Percentiles rank a stretch among this genome's conserved stretches.
phyloP scores from a whole-genome alignment of 1,140 invertebrate genomes.

The Hesperophylax magnus region DNA sequence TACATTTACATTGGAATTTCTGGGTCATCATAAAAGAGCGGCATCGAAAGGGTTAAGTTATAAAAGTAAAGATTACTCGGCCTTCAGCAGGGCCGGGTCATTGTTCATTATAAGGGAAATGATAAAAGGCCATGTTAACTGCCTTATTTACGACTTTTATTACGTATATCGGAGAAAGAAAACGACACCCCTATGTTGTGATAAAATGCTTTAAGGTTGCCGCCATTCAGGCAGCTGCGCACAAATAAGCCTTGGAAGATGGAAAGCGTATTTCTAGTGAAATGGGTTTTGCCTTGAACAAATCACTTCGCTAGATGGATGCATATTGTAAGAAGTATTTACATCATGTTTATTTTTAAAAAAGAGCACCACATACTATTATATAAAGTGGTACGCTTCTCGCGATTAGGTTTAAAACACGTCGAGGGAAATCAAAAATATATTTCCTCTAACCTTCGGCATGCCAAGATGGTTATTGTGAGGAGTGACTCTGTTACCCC shows the following conservation, averaged over 20 bases:
- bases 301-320: no score
- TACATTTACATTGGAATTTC: no score
- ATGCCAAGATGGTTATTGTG: no score
- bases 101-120: conserved; percentile 4
- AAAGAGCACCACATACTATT: neutral
- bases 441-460: neutral
- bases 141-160: conserved; percentile 21
- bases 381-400: neutral
- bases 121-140: conserved; percentile 23
- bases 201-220: conserved; percentile 28
- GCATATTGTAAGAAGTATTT: neutral
- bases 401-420: neutral
- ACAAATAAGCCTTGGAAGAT: no score
- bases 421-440: neutral
- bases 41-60: no score
- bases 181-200: conserved; percentile 32
- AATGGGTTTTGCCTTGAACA: neutral
- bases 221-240: neutral
- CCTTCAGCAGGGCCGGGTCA: neutral
- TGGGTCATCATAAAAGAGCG: no score
- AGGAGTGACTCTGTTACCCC: no score
- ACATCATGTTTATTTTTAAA: no score
- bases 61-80: neutral
- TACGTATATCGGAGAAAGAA: conserved; percentile 13
- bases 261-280: neutral